Base-by-base conservation (phyloP, 1,140 invertebrate genomes). In the Ostrea denselamellosa region DNA sequence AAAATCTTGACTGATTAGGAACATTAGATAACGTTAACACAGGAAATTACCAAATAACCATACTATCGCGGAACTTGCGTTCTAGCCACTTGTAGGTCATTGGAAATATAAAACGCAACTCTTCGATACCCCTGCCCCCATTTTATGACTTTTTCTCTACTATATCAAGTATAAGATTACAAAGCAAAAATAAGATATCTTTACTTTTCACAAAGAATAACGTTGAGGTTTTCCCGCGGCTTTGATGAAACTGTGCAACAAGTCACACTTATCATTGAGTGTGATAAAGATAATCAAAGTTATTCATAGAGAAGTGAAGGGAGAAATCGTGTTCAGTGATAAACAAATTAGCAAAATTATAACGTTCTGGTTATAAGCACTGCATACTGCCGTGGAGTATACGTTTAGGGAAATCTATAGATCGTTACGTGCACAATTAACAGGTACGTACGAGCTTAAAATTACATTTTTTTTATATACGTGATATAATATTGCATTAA, bases 261-360 rank as follows among this genome's bases (percentile, higher is more conserved):
- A 62, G 14, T 19, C 56, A 62, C 7, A 19, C 56, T 62, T 62
- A 62, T 62, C 56, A n/a, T 7, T 19, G n/a, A 19, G 17, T 19
- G n/a, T 62, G 68, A 77, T 77, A 77, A 77, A 77, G 28, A 34
- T 14, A 25, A 77, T 77, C 68, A 34, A 44, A 77, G 25, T 77
- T 14, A 77, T 77, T 77, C 28, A 62, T 62, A 62, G n/a, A 62
- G 7, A n/a, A 62, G 56, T 17, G n/a, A 62, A 19, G 56, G 56
- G 56, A 62, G 56, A 17, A 62, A 62, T 62, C n/a, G 56, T 77
- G 25, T 7, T 28, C 28, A 12, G 22, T 77, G 68, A 77, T 77
- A 34, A 77, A 34, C 28, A 77, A 77, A 77, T 77, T 77, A 34
- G 68, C 68, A 77, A 77, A 34, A 77, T 77, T 77, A 77, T 77